Base-by-base conservation (phyloP, 2,113 vertebrate species). In the Centropristis striata region DNA sequence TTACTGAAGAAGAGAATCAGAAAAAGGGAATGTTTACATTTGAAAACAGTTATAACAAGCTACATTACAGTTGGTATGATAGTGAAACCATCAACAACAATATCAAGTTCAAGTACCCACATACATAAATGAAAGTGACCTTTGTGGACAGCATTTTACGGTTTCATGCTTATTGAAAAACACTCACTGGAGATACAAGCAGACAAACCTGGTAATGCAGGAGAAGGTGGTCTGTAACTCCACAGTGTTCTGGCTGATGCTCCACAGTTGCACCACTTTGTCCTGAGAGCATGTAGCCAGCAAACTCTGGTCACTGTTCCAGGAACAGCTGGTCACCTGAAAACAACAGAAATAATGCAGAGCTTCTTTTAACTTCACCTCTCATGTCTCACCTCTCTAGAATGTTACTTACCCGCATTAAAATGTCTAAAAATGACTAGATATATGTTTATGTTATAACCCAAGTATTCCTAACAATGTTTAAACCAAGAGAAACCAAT, bases 231-330 rank as follows among this genome's bases (percentile, higher is more conserved):
- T 90, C 59, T 94, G 93, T 78, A 95, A 75, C 41, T 95, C 94
- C 15, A 92, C 80, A 4, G 79, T 75, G 66, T 75, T 93, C 54
- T 92, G 92, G 63, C 85, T 91, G 74, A 96, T 55, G 73, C 88
- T 92, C 95, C 95, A 96, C 12, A 96, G 79, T 13, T 95, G 93
- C 53, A 95, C 93, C 11, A 94, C 94, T 41, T 94, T 95, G 75
- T 96, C 95, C 87, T 95, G 94, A 71, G 93, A 95, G 67, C 94
- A 92, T 0, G 94, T 95, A 42, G 93, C 94, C 72, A 96, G 65
- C 59, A 96, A 77, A 78, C 74, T 92, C 69, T 94, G 95, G 44
- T 94, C 94, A 67, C 60, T 84, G 83, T 87, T 95, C 95, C 95
- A 96, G 61, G 70, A 90, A 85, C 94, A 96, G 85, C 94, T 94